Conservation (phyloP, 2,888 invertebrate species). For the Chaitophorus viminalis region DNA sequence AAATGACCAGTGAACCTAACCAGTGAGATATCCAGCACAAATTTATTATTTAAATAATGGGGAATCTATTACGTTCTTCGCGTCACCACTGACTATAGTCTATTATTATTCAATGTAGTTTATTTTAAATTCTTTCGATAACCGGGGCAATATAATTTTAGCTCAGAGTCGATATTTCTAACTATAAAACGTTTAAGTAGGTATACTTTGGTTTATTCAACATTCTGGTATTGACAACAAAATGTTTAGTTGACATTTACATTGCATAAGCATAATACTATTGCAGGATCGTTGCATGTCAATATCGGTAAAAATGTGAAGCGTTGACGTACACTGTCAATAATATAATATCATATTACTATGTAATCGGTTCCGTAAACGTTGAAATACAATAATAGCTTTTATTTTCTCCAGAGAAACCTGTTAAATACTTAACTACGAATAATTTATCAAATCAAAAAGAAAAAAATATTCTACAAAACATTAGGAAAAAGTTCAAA, state of each 20-base stretch:
- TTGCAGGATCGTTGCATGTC: background rate
- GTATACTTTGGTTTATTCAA: background rate
- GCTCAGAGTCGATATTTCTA: too few species aligned
- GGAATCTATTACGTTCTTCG: too few species aligned
- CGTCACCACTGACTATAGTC: too few species aligned
- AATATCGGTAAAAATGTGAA: background rate
- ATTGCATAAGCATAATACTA: background rate
- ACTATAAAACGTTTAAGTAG: too few species aligned
- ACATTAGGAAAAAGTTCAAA: too few species aligned
- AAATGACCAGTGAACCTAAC: too few species aligned
- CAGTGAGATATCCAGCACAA: too few species aligned
- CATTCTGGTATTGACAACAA: background rate
- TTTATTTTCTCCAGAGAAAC: background rate
- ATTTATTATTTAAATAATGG: too few species aligned
- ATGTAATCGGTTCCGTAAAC: background rate
- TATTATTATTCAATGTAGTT: too few species aligned
- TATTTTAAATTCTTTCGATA: too few species aligned
- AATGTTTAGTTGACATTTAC: background rate
- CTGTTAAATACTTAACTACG: background rate
- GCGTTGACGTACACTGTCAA: background rate
- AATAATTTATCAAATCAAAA: background rate
- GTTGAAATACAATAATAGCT: background rate
- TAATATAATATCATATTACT: background rate
- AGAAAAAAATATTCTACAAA: background rate
- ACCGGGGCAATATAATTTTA: too few species aligned